Evolutionary conservation across 2,888 invertebrate genomes (phyloP), one percentile per base, ranked within the genome.

Genomic region (Agonopterix alstromeriana): DNA sequence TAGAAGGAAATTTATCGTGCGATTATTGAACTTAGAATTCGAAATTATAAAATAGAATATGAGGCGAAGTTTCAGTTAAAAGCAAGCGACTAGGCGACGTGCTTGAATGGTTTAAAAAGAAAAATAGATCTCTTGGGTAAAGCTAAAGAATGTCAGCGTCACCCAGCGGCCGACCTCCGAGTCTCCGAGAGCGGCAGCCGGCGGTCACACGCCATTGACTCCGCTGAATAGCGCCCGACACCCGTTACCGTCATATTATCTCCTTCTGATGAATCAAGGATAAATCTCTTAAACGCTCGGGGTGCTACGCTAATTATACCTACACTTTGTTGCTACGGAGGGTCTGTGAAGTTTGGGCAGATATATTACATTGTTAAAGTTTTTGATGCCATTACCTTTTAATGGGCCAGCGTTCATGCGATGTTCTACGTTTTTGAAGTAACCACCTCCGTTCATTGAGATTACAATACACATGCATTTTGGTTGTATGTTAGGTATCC

Each of bases 201-300:
- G 87, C 78, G 78, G 87, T 87, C 85, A 87, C 87, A 86, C 87
- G 74, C 87, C 86, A 86, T 82, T 87, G 87, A 68, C 72, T 79
- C 67, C 76, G 65, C 67, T 86, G 82, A 87, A 87, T 87, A 80
- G 85, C 68, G 66, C 65, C 67, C 62, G 70, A 70, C 70, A 67
- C 66, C 63, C 68, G 69, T 70, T 68, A 67, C 69, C 64, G 70
- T 27, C 68, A 74, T 67, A 69, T 74, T 77, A 78, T 77, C 78
- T 74, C 66, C 70, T 64, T 65, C 69, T 69, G 72, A 76, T 71
- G 72, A 70, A 78, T 72, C 72, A 74, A 63, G 66, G 27, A 27
- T 27, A 27, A 27, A 27, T 27, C 27, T 71, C 68, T 70, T 70
- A 61, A 71, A 71, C 66, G 66, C 59, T 70, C 61, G 58, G 66